Percentiles rank a stretch among this genome's conserved stretches.
These are phyloP conservation scores for Hippocampus barbouri DNA, from an alignment of 2,113 vertebrate genomes.

Conservation along the genomic window DNA sequence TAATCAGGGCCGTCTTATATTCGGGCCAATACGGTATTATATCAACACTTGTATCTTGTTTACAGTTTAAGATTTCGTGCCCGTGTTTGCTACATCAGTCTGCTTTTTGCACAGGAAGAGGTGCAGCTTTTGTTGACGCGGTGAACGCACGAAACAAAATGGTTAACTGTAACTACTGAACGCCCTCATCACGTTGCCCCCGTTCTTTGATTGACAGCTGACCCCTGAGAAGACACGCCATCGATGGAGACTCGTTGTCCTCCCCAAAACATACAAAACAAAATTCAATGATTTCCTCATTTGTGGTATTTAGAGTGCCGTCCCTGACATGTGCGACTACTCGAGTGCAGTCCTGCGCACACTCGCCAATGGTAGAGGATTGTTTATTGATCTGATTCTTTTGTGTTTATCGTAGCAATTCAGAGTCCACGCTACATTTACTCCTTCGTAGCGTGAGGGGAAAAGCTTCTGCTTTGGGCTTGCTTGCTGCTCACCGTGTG, in stretches of 20 bases:
- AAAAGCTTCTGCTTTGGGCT: slow-evolving; percentile 67
- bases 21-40: too few species aligned
- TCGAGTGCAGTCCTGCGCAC: slow-evolving; percentile 25
- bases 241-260: slow-evolving; percentile 23
- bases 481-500: slow-evolving; percentile 24
- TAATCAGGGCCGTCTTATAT: too few species aligned
- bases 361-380: slow-evolving; percentile 32
- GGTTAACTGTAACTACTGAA: slow-evolving; percentile 7
- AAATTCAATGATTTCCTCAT: slow-evolving; percentile 18
- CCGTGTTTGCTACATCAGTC: too few species aligned
- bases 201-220: slow-evolving; percentile 41
- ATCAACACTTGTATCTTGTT: too few species aligned
- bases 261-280: slow-evolving; percentile 12
- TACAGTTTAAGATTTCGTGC: too few species aligned
- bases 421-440: slow-evolving; percentile 52
- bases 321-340: slow-evolving; percentile 10
- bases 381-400: slow-evolving; percentile 63
- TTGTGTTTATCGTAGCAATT: slow-evolving; percentile 57
- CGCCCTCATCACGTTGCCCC: slow-evolving; percentile 28
- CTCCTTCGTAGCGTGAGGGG: slow-evolving; percentile 52
- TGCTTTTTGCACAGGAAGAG: too few species aligned
- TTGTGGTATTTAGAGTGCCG: slow-evolving; percentile 16
- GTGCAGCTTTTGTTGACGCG: too few species aligned
- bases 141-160: slow-evolving; percentile 12
- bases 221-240: slow-evolving; percentile 30